Base-by-base conservation (phyloP, 1,140 invertebrate species). In the Pararge aegeria region DNA sequence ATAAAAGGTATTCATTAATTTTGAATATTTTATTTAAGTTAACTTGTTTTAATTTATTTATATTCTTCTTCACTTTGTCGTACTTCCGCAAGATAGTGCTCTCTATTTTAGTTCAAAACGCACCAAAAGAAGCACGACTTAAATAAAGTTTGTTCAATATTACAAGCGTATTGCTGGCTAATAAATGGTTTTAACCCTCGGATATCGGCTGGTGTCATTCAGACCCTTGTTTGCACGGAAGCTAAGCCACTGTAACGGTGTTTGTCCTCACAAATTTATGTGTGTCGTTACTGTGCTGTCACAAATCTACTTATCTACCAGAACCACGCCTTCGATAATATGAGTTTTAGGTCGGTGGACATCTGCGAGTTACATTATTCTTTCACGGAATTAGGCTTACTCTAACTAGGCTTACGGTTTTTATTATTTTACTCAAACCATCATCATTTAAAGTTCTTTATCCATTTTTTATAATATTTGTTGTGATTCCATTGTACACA, bases 291-390 rank as follows among this genome's bases (percentile, higher is more conserved):
- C 71, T 59, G 68, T 63, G 58, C 74, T 85, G 85, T 80, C 80
- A 81, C 82, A 85, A 87, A 88, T 85, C 82, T 85, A 87, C 85
- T 88, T 88, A 88, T 88, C 85, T 87, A 83, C 81, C 68, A 61
- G 62, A 61, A 77, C 80, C 85, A 88, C 79, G 80, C 83, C 83
- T 83, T 75, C 66, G 52, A 69, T 83, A 76, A 80, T 76, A 68
- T 68, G 19, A 68, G 68, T 21, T 38, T 59, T 59, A 34, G 30
- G 3, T 34, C 30, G 7, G 34, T 46, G 42, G 55, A 74, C 77
- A 80, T 79, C 75, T 80, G 78, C 70, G 57, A 68, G 61, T 30
- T 51, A 64, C 58, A 59, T 66, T 66, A 64, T 64, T 55, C 18
- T 38, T 52, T 57, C 59, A 56, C 12, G 27, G 29, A 46, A 44